Conservation (phyloP, 1,140 invertebrate species). For the Heliconius hewitsoni region DNA sequence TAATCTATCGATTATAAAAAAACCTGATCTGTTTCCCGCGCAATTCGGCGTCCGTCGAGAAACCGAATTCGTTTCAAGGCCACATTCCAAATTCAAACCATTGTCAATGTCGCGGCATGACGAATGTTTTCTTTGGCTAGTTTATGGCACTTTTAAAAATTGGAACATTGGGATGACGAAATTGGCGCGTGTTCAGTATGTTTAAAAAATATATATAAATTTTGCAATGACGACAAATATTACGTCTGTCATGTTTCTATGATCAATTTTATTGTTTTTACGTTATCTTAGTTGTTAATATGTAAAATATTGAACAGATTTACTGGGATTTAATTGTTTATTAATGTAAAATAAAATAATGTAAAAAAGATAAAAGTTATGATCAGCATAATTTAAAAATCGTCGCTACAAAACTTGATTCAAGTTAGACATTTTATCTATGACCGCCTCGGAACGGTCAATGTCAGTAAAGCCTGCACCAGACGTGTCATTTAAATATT, state of each 20-base stretch:
- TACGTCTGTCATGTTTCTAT: not conserved
- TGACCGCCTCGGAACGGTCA: constrained; percentile 51
- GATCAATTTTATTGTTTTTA: not conserved
- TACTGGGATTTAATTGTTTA: not conserved
- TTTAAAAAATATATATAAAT: constrained; percentile 19
- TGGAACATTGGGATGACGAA: constrained; percentile 26
- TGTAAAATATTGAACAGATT: not conserved
- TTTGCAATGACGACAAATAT: not conserved
- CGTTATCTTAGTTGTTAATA: not conserved
- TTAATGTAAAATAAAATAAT: constrained; percentile 12
- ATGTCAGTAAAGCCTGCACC: constrained; percentile 57
- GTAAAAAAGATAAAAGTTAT: constrained; percentile 5
- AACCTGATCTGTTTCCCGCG: constrained; percentile 70
- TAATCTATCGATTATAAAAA: constrained; percentile 64
- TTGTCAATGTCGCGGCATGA: constrained; percentile 74
- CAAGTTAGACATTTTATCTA: constrained; percentile 40
- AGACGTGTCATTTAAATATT: constrained; percentile 60
- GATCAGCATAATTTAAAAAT: constrained; percentile 14
- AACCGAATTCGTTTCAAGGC: constrained; percentile 74
- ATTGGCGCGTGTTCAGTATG: constrained; percentile 34
- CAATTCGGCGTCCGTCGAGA: constrained; percentile 62
- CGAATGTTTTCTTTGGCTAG: constrained; percentile 64
- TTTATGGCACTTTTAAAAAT: constrained; percentile 39
- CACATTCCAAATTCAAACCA: constrained; percentile 75
- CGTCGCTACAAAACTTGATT: constrained; percentile 27